A percentile compares a stretch with the other conserved stretches of the same genome.
Evolutionary conservation across 2,797 vertebrate species (phyloP).

Genomic region (Ptychadena robeensis): DNA sequence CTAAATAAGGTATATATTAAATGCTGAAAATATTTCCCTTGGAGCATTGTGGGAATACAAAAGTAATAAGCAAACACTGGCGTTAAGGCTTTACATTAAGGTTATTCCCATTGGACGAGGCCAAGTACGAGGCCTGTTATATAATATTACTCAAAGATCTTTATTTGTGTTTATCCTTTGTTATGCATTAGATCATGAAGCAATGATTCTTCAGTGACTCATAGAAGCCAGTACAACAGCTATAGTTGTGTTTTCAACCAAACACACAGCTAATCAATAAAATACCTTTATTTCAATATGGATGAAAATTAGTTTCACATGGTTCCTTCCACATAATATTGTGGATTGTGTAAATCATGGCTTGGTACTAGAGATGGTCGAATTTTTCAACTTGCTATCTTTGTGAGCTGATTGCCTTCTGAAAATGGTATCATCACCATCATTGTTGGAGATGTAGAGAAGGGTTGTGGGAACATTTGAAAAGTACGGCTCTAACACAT

Average conservation of each 20-base stretch:
- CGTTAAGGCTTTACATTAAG: constrained; percentile 11
- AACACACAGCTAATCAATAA: constrained; percentile 58
- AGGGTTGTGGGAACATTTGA: no score
- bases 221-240: constrained; percentile 55
- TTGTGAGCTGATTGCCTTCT: no score
- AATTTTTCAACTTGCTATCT: no score
- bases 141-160: constrained; percentile 36
- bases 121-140: constrained; percentile 57
- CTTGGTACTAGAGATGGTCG: no score
- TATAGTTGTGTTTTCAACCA: constrained; percentile 58
- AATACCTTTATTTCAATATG: constrained; percentile 43
- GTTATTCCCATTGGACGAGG: constrained; percentile 42
- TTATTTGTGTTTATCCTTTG: constrained; percentile 26
- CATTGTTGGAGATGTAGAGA: no score
- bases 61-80: constrained; percentile 27
- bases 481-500: no score
- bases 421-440: no score
- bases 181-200: constrained; percentile 56
- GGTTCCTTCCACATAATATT: background rate
- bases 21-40: constrained; percentile 23
- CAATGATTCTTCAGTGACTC: constrained; percentile 28
- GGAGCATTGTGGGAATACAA: background rate
- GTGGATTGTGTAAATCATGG: constrained; percentile 27
- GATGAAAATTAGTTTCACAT: constrained; percentile 52
- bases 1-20: background rate